Evolutionary conservation across 1,140 invertebrate genomes (phyloP).

Genomic region (Drosophila mauritiana): DNA sequence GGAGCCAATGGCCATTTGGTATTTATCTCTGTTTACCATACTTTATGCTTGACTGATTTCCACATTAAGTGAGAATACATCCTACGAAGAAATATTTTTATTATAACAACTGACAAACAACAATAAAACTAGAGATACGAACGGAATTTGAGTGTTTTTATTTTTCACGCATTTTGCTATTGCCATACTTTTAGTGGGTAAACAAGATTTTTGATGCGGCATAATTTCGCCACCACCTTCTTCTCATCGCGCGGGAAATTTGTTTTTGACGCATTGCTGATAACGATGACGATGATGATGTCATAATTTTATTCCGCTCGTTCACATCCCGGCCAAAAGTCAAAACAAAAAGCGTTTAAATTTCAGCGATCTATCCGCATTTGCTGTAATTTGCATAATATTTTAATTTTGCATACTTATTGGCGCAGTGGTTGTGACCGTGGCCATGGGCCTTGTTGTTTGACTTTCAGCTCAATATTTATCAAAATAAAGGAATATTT

Average conservation of each 20-base stretch:
- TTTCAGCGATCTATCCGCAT: conserved; percentile 39
- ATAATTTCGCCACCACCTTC: conserved; percentile 26
- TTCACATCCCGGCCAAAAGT: conserved; percentile 40
- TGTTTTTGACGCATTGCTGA: conserved; percentile 66
- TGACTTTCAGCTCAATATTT: conserved; percentile 17
- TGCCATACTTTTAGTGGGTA: conserved; percentile 50
- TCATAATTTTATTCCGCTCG: conserved; percentile 60
- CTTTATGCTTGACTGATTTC: conserved; percentile 78
- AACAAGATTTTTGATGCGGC: conserved; percentile 59
- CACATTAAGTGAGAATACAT: conserved; percentile 62
- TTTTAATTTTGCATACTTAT: conserved; percentile 73
- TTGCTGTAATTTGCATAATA: conserved; percentile 73
- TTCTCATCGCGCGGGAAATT: conserved; percentile 52
- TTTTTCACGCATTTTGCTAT: conserved; percentile 41
- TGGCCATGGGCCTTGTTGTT: conserved; percentile 32
- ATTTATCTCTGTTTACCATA: conserved; percentile 78
- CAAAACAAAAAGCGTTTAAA: conserved; percentile 74
- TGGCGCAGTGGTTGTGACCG: conserved; percentile 45
- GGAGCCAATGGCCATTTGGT: conserved; percentile 53
- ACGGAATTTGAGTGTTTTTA: conserved; percentile 37
- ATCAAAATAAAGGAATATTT: background rate
- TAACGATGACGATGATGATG: conserved; percentile 60
- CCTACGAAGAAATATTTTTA: conserved; percentile 59
- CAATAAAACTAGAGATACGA: conserved; percentile 45
- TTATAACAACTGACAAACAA: conserved; percentile 59